Percentiles rank a stretch among this genome's conserved stretches.
These are phyloP conservation scores for Brenthis daphne DNA, from an alignment of 2,888 invertebrate genomes.

Conservation along the genomic window DNA sequence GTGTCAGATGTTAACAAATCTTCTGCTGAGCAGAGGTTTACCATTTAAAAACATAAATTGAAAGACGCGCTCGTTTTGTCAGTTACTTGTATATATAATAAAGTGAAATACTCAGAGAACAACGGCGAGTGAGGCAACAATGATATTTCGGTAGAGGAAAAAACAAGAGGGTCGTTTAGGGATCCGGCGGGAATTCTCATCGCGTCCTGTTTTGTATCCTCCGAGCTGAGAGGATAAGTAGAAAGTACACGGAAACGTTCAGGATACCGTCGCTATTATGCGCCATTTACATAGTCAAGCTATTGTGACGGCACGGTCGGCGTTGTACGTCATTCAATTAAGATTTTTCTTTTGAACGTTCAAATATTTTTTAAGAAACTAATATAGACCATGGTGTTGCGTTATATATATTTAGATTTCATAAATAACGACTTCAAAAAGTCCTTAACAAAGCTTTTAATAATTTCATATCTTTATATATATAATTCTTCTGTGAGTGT, in stretches of 20 bases:
- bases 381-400: conserved; percentile 6
- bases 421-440: no score
- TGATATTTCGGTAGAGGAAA: conserved; percentile 73
- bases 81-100: conserved; percentile 64
- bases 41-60: conserved; percentile 24
- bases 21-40: neutral
- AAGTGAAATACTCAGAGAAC: conserved; percentile 71
- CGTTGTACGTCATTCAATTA: conserved; percentile 42
- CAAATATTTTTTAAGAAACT: conserved; percentile 21
- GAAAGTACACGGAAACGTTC: conserved; percentile 59
- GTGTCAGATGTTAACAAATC: no score
- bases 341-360: conserved; percentile 19
- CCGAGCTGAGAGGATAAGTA: conserved; percentile 51
- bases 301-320: conserved; percentile 46
- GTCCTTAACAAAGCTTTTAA: no score
- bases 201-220: conserved; percentile 57
- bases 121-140: conserved; percentile 63
- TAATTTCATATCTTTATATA: no score
- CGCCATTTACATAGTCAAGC: conserved; percentile 58
- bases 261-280: conserved; percentile 58
- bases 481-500: no score
- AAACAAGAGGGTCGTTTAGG: conserved; percentile 72
- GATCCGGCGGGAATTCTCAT: conserved; percentile 71
- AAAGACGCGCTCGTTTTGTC: conserved; percentile 17
- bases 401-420: no score